These are phyloP conservation scores for Zele albiditarsus DNA, from an alignment of 2,888 invertebrate genomes.

Conservation along the genomic window DNA sequence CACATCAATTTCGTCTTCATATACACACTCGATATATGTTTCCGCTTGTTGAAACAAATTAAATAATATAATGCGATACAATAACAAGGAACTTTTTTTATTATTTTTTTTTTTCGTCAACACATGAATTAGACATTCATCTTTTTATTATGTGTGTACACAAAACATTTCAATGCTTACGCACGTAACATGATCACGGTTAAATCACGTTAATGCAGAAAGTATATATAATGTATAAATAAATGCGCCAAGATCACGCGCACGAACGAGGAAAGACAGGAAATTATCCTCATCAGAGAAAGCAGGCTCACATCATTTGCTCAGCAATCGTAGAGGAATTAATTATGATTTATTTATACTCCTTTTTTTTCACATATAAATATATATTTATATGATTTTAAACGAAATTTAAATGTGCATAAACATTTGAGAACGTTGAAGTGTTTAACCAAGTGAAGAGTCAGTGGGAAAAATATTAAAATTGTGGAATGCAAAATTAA, in stretches of 20 bases:
- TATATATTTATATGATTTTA: not conserved
- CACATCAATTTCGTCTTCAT: not conserved
- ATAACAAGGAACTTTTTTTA: not conserved
- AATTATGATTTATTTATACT: constrained; percentile 13
- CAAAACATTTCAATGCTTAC: not conserved
- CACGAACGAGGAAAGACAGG: constrained; percentile 52
- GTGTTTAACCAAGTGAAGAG: too few relatives aligned
- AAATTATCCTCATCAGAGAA: constrained; percentile 60
- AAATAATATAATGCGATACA: not conserved
- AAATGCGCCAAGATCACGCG: constrained; percentile 57
- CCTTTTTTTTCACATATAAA: constrained; percentile 12
- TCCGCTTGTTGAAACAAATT: not conserved
- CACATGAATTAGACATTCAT: not conserved
- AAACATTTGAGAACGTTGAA: too few relatives aligned
- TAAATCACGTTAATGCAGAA: constrained; percentile 10
- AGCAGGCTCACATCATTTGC: constrained; percentile 51
- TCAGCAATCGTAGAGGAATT: not conserved
- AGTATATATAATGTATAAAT: constrained; percentile 12
- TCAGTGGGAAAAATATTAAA: too few relatives aligned
- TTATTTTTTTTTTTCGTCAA: not conserved
- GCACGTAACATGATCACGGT: constrained; percentile 10
- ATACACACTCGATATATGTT: not conserved
- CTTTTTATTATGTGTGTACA: not conserved
- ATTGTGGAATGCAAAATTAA: too few relatives aligned
- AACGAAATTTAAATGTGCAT: too few relatives aligned